phyloP scores from a whole-genome alignment of 1,140 invertebrate genomes.

The Arion vulgaris region DNA sequence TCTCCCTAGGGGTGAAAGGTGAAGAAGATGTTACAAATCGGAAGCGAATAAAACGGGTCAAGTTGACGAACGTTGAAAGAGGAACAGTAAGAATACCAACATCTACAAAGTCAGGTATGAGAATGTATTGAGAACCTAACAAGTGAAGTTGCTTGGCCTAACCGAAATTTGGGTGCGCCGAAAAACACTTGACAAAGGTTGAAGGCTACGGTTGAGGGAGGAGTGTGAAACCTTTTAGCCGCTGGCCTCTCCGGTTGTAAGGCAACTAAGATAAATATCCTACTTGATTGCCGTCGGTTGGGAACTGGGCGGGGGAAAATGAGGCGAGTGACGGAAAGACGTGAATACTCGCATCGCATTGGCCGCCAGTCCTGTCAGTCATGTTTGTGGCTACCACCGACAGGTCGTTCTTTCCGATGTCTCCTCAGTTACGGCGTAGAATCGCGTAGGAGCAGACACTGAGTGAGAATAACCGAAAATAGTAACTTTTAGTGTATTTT shows the following conservation, averaged over 20 bases:
- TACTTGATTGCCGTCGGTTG: constrained; percentile 24
- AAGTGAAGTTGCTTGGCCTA: neutral
- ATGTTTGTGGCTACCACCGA: neutral
- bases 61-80: too few relatives aligned
- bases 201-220: neutral
- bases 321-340: constrained; percentile 20
- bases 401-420: neutral
- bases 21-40: too few relatives aligned
- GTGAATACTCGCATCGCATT: neutral
- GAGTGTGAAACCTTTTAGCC: neutral
- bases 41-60: too few relatives aligned
- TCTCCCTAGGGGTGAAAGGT: too few relatives aligned
- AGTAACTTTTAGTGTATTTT: neutral
- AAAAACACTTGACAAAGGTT: neutral
- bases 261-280: neutral
- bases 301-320: constrained; percentile 2
- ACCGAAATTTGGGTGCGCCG: neutral
- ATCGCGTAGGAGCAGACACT: constrained; percentile 2
- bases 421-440: constrained; percentile 13
- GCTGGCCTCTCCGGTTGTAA: neutral
- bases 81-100: too few relatives aligned
- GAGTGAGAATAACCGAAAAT: neutral
- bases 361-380: constrained; percentile 25
- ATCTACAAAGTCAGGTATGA: too few relatives aligned
- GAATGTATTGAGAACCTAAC: too few relatives aligned